phyloP scores from a whole-genome alignment of 1,140 invertebrate genomes.

The Scaptomyza hsui region DNA sequence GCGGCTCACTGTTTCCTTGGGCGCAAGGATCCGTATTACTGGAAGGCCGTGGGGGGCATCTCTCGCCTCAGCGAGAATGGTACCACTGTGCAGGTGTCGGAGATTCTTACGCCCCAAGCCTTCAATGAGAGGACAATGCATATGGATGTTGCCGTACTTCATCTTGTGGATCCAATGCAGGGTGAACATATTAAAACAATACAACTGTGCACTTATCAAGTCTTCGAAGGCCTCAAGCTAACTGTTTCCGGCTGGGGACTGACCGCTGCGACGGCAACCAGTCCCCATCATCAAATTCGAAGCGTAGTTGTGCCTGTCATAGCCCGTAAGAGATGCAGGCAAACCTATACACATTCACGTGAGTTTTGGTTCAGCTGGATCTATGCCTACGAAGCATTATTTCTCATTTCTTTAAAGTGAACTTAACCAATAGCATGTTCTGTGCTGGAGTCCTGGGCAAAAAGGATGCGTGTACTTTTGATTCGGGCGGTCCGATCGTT shows the following conservation, averaged over 20 bases:
- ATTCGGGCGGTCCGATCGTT: slow-evolving; percentile 69
- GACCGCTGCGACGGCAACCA: not conserved
- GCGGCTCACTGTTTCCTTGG: slow-evolving; percentile 62
- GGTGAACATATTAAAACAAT: slow-evolving; percentile 19
- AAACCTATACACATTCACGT: slow-evolving; percentile 33
- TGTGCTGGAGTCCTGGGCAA: slow-evolving; percentile 48
- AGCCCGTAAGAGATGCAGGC: slow-evolving; percentile 32
- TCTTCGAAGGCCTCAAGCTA: slow-evolving; percentile 10
- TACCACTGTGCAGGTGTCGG: not conserved
- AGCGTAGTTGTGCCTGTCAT: slow-evolving; percentile 52
- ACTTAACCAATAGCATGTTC: slow-evolving; percentile 56
- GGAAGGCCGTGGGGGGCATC: slow-evolving; percentile 39
- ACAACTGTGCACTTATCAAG: slow-evolving; percentile 17
- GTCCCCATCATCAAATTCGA: slow-evolving; percentile 30
- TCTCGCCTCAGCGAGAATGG: slow-evolving; percentile 29
- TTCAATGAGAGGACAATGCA: slow-evolving; percentile 37
- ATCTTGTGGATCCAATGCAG: slow-evolving; percentile 10
- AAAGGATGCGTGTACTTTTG: slow-evolving; percentile 69
- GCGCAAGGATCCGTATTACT: not conserved
- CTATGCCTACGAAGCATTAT: not conserved
- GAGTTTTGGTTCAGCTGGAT: not conserved
- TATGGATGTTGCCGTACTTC: slow-evolving; percentile 62
- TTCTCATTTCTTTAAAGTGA: not conserved
- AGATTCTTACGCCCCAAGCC: slow-evolving; percentile 10
- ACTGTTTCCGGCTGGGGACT: slow-evolving; percentile 65